Conservation (phyloP, 2,113 vertebrate species). For the Alosa alosa region DNA sequence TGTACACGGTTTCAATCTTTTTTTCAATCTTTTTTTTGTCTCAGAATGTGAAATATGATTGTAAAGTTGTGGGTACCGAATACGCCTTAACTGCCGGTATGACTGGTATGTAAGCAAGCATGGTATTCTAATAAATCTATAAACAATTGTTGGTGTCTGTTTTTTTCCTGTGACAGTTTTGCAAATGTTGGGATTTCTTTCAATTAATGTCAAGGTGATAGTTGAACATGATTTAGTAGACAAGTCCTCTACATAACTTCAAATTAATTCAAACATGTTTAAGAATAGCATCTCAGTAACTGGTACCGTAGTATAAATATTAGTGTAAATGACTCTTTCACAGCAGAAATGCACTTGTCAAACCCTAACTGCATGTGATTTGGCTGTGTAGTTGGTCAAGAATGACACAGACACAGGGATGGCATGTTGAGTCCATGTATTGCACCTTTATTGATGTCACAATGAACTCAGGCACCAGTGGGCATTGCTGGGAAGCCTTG, state of each 20-base stretch:
- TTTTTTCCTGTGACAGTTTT: background rate
- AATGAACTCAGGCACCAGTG: constrained; percentile 1
- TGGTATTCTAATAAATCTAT: background rate
- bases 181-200: background rate
- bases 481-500: background rate
- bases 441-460: background rate
- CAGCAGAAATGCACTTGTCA: background rate
- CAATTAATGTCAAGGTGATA: background rate
- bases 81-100: background rate
- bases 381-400: background rate
- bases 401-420: background rate
- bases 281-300: no score
- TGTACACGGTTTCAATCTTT: background rate
- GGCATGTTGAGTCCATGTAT: background rate
- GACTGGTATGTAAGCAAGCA: constrained; percentile 9
- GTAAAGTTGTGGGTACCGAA: constrained; percentile 2
- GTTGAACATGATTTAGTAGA: no score
- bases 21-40: background rate
- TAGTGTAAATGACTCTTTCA: background rate
- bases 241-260: no score
- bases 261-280: no score
- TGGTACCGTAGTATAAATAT: background rate
- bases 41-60: constrained; percentile 7
- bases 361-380: background rate
- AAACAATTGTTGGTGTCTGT: background rate